Evolutionary conservation across 2,888 invertebrate species (phyloP).

Genomic region (Hyposoter dolosus): DNA sequence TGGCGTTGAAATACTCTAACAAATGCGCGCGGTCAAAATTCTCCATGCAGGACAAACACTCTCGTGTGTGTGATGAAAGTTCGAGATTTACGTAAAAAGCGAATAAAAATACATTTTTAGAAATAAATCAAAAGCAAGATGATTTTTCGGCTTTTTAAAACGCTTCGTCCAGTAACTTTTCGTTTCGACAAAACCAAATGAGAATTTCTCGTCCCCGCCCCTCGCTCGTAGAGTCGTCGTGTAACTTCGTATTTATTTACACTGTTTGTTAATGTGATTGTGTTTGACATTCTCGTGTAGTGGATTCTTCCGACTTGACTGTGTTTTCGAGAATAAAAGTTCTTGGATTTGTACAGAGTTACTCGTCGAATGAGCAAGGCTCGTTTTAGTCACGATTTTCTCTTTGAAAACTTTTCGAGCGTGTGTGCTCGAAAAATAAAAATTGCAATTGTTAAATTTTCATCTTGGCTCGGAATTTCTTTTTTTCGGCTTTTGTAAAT

Average conservation of each 20-base stretch:
- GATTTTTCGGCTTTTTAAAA: slow-evolving; percentile 35
- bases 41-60: slow-evolving; percentile 39
- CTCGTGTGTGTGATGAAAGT: slow-evolving; percentile 10
- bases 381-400: neutral
- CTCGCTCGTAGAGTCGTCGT: slow-evolving; percentile 46
- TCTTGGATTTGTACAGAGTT: neutral
- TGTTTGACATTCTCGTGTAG: slow-evolving; percentile 61
- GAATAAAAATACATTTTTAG: neutral
- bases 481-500: neutral
- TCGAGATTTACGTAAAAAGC: slow-evolving; percentile 55
- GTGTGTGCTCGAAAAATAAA: neutral
- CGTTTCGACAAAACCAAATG: slow-evolving; percentile 19
- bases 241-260: slow-evolving; percentile 54
- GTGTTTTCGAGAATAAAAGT: slow-evolving; percentile 23
- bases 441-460: neutral
- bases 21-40: slow-evolving; percentile 32
- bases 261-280: slow-evolving; percentile 47
- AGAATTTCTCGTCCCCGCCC: neutral
- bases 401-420: neutral
- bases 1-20: slow-evolving; percentile 64
- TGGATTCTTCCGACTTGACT: slow-evolving; percentile 1
- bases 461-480: neutral
- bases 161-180: slow-evolving; percentile 38
- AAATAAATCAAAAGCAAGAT: neutral
- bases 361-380: slow-evolving; percentile 18